Evolutionary conservation across 1,140 invertebrate genomes (phyloP).

Genomic region (Atta colombica): DNA sequence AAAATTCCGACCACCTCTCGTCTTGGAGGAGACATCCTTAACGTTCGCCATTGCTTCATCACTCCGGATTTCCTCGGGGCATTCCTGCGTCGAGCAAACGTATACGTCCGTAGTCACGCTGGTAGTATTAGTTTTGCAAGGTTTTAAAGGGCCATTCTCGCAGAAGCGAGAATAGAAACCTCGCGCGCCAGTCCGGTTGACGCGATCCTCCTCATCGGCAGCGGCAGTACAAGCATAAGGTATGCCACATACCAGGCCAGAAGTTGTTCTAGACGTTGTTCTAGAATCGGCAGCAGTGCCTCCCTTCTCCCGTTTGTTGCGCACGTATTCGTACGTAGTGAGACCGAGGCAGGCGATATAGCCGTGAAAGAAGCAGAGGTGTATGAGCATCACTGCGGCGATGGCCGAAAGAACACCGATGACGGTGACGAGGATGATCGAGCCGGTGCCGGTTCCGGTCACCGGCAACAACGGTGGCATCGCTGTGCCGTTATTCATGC

Average conservation of each 20-base stretch:
- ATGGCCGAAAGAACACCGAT: constrained; percentile 91
- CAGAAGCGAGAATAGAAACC: constrained; percentile 32
- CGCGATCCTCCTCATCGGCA: constrained; percentile 51
- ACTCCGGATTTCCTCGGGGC: neutral
- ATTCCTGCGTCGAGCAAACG: neutral
- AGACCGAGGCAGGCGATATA: constrained; percentile 94
- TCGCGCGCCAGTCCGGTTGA: constrained; percentile 8
- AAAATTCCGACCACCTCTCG: constrained; percentile 74
- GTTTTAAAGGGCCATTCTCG: neutral
- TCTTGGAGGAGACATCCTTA: neutral
- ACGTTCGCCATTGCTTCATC: neutral
- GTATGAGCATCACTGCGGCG: constrained; percentile 92
- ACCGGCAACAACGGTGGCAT: constrained; percentile 85
- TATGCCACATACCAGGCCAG: constrained; percentile 43
- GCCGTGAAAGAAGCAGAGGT: constrained; percentile 96
- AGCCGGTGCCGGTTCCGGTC: constrained; percentile 87
- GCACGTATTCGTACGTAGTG: constrained; percentile 96
- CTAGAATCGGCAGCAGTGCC: constrained; percentile 9
- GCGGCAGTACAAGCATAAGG: constrained; percentile 53
- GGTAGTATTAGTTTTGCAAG: neutral
- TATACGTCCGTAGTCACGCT: neutral
- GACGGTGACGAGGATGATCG: constrained; percentile 89
- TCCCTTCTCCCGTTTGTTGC: constrained; percentile 86
- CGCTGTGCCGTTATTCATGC: constrained; percentile 81
- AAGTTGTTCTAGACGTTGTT: constrained; percentile 36